Evolutionary conservation across 2,888 invertebrate species (phyloP).

Genomic region (Himalopsyche kuldschensis): DNA sequence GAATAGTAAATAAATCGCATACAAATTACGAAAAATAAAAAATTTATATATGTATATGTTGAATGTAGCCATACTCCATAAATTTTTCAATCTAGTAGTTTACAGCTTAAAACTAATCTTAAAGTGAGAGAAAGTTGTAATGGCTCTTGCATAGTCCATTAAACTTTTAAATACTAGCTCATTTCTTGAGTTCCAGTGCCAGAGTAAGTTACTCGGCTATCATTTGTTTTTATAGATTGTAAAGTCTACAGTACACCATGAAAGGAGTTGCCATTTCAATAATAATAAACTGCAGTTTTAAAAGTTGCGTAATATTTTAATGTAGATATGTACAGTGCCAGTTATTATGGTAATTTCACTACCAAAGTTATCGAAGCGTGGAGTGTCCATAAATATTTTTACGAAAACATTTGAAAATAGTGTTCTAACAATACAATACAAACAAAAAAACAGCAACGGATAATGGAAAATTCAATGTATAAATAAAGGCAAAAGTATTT

Average conservation of each 20-base stretch:
- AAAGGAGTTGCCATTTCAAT: background rate
- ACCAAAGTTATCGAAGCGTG: too few relatives aligned
- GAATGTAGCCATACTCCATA: background rate
- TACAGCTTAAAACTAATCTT: background rate
- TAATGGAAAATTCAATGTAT: too few relatives aligned
- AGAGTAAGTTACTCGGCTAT: background rate
- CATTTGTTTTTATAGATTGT: background rate
- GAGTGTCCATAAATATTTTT: too few relatives aligned
- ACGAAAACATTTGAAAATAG: too few relatives aligned
- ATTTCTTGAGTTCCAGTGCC: background rate
- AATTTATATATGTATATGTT: background rate
- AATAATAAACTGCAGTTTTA: background rate
- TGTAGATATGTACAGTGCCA: too few relatives aligned
- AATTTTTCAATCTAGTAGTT: background rate
- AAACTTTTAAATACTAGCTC: background rate
- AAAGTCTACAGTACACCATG: background rate
- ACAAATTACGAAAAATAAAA: too few relatives aligned
- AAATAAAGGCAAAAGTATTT: too few relatives aligned
- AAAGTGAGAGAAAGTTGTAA: background rate
- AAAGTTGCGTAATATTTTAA: too few relatives aligned
- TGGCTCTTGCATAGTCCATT: background rate
- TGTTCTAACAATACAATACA: too few relatives aligned
- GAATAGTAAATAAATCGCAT: too few relatives aligned
- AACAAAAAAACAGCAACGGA: too few relatives aligned
- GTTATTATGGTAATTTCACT: too few relatives aligned